These are phyloP conservation scores for Drosophila fungiperda DNA, from an alignment of 2,888 invertebrate species.

Conservation along the genomic window DNA sequence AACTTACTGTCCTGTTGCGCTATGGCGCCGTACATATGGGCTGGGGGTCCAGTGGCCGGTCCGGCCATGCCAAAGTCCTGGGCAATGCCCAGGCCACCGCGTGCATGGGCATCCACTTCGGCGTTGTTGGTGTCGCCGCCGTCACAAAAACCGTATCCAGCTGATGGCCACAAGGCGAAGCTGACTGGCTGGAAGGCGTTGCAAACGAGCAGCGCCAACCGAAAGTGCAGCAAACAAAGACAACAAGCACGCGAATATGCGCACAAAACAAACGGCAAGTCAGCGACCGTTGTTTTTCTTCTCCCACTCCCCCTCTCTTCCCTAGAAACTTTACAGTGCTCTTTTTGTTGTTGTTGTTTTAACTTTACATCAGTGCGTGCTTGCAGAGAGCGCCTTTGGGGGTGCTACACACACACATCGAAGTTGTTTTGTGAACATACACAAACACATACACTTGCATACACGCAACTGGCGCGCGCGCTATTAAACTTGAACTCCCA, in stretches of 20 bases:
- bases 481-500: conserved; percentile 75
- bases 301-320: conserved; percentile 1
- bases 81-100: conserved; percentile 85
- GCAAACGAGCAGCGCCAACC: conserved; percentile 49
- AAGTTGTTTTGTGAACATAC: conserved; percentile 14
- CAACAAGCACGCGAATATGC: conserved; percentile 71
- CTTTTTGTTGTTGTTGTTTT: conserved; percentile 26
- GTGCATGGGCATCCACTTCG: conserved; percentile 85
- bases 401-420: conserved; percentile 71
- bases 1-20: conserved; percentile 87
- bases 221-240: conserved; percentile 62
- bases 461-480: conserved; percentile 40
- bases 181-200: conserved; percentile 54
- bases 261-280: conserved; percentile 71
- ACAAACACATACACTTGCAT: conserved; percentile 22
- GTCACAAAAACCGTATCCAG: conserved; percentile 81
- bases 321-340: conserved; percentile 7
- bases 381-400: conserved; percentile 65
- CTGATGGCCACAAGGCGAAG: conserved; percentile 80
- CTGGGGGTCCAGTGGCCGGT: conserved; percentile 86
- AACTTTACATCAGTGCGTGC: conserved; percentile 44
- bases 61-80: conserved; percentile 87
- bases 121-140: conserved; percentile 81
- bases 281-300: conserved; percentile 22
- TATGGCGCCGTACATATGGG: conserved; percentile 87